Evolutionary conservation across 2,888 invertebrate species (phyloP).

Genomic region (Branchinecta sandiegonensis): DNA sequence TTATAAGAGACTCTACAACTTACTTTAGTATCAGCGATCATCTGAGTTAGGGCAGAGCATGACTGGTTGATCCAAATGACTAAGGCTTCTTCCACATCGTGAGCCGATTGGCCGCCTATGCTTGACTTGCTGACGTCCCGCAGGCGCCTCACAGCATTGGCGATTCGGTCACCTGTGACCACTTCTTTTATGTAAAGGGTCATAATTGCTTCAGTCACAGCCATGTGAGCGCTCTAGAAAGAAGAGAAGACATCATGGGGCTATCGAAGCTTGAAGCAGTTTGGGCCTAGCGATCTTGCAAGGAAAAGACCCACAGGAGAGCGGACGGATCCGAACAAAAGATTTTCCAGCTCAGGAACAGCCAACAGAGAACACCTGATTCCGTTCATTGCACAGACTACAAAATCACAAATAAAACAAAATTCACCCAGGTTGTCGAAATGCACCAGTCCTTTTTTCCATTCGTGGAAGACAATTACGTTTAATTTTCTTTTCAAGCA

Average conservation of each 20-base stretch:
- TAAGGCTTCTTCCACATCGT: slow-evolving; percentile 64
- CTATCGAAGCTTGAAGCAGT: no score
- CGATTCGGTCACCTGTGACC: slow-evolving; percentile 69
- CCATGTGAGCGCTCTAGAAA: slow-evolving; percentile 76
- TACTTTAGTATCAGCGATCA: slow-evolving; percentile 24
- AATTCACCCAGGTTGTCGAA: no score
- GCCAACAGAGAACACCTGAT: no score
- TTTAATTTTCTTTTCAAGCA: no score
- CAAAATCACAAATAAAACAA: no score
- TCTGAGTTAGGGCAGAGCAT: slow-evolving; percentile 44
- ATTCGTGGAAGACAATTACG: no score
- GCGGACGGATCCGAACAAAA: no score
- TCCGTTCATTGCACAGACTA: no score
- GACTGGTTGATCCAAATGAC: slow-evolving; percentile 80
- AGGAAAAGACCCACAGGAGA: no score
- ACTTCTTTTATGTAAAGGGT: slow-evolving; percentile 82
- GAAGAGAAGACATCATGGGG: slow-evolving; percentile 25
- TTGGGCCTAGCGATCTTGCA: no score
- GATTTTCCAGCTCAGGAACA: no score
- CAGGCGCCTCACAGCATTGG: slow-evolving; percentile 69
- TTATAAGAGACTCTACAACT: background rate
- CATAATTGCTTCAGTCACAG: slow-evolving; percentile 91
- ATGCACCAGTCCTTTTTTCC: no score
- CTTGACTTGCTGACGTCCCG: slow-evolving; percentile 31
- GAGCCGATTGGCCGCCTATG: slow-evolving; percentile 30